Base-by-base conservation (phyloP, 2,113 vertebrate species). In the Cichladusa arquata region DNA sequence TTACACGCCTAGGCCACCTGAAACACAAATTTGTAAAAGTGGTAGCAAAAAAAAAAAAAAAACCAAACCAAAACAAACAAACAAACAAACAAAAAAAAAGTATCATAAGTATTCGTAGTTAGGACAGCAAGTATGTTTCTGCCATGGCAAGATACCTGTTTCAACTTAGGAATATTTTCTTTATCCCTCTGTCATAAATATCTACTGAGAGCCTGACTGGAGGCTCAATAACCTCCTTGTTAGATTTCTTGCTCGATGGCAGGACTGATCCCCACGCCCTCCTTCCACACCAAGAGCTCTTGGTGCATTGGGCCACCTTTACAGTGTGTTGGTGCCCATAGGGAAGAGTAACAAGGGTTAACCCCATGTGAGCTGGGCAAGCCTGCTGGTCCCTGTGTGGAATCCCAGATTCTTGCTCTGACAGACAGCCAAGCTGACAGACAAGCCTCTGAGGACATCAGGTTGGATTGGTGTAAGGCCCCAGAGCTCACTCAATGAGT, bases 241-340 rank as follows among this genome's bases (percentile, higher is more conserved):
- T 45, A 23, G 17, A 19, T 26, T 38, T 38, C 26, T 6, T 12
- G 9, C 5, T 66, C 0, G 0, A 2, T 4, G 3, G 10, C 23
- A 60, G 4, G 19, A 56, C 26, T 29, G 29, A 57, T 7, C 12
- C 31, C 18, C 12, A 8, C 11, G 5, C 14, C 26, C 44, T 57
- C 26, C 6, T 65, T 19, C 25, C 36, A 36, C 1, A 3, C 13
- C 1, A 2, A 33, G 22, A 61, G n/a, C 40, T 65, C 50, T 36
- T 26, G 22, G 40, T 65, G 19, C 33, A 2, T 13, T 3, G 1
- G 29, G 34, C 47, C 42, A 23, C 25, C 4, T 25, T 14, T 7
- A 17, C 31, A 45, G 14, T 7, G 7, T 69, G 5, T 5, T 50
- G 25, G 8, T 40, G 40, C 11, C 65, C 58, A 45, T 0, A 11